Evolutionary conservation across 2,888 invertebrate species (phyloP), one percentile per base, ranked within the genome.

Genomic region (Synergus japonicus): DNA sequence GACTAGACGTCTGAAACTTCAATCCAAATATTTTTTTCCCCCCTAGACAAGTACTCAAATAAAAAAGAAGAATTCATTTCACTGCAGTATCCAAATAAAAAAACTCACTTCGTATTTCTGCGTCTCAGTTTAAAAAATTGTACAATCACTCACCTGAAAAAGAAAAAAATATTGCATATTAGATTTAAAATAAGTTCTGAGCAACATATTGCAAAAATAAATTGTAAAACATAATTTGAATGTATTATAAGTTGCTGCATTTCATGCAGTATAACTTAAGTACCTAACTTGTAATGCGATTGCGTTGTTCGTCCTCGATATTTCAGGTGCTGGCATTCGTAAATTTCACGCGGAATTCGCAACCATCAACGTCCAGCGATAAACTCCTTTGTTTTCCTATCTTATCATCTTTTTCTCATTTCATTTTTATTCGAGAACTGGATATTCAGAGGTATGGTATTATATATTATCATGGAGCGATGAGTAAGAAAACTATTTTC

Each of bases 251-350:
- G n/a, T 58, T 54, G 18, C 29, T 54, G 18, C 29, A 29, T 69
- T 69, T 69, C 46, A 67, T 43, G 41, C 18, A 18, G 46, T 29
- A 49, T 29, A 49, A 69, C 9, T 46, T n/a, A 49, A 37, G 15
- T 69, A 49, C 29, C 2, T 5, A 73, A 73, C 73, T 73, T 73
- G 22, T 29, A 41, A 66, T 10, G 41, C 43, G 66, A 41, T 66
- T n/a, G 66, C 66, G 41, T n/a, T 66, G 43, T 66, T 66, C 66
- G 43, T 66, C 18, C 66, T 66, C 66, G 43, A 44, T 66, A 66
- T 66, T 66, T 66, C 43, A 66, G 10, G 43, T n/a, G 18, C 66
- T 66, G 41, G 15, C 43, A 41, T 43, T 66, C 41, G 15, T 18
- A n/a, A 66, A 66, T 66, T 66, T 66, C n/a, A 18, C 66, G 18